phyloP scores from a whole-genome alignment of 2,797 vertebrate species.

The Numenius phaeopus region DNA sequence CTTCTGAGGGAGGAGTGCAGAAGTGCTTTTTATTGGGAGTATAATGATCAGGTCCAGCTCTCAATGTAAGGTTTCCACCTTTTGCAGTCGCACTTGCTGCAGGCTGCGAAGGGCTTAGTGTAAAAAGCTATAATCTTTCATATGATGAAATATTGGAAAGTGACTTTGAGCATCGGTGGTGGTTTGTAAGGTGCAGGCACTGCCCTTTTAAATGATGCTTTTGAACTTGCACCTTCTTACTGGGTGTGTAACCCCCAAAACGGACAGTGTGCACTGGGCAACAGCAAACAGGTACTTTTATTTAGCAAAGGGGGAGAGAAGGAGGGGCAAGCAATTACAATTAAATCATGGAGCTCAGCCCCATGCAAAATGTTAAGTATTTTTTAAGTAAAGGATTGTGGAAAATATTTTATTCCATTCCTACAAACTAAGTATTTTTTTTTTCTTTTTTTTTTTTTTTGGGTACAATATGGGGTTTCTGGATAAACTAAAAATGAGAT shows the following conservation, averaged over 20 bases:
- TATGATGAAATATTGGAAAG: not conserved
- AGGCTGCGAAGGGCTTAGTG: not conserved
- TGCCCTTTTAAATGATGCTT: not conserved
- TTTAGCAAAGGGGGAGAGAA: not conserved
- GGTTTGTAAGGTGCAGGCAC: not conserved
- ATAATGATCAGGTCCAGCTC: not conserved
- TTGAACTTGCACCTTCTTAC: not conserved
- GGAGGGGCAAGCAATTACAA: not conserved
- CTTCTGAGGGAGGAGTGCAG: not conserved
- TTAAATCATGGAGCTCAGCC: not conserved
- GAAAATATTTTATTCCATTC: not conserved
- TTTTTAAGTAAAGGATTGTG: not conserved
- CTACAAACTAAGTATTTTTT: not conserved
- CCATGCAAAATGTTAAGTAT: not conserved
- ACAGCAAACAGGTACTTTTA: not conserved
- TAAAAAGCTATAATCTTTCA: not conserved
- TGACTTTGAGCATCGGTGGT: not conserved
- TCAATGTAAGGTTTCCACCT: not conserved
- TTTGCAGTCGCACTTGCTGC: not conserved
- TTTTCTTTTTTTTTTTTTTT: accelerated
- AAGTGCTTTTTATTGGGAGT: not conserved
- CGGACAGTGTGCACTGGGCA: not conserved
- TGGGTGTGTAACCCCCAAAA: not conserved
- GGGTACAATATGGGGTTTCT: not conserved
- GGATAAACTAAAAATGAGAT: not conserved